Base-by-base conservation (phyloP, 92 coral and sea anemone genomes). In the Heteractis magnifica region DNA sequence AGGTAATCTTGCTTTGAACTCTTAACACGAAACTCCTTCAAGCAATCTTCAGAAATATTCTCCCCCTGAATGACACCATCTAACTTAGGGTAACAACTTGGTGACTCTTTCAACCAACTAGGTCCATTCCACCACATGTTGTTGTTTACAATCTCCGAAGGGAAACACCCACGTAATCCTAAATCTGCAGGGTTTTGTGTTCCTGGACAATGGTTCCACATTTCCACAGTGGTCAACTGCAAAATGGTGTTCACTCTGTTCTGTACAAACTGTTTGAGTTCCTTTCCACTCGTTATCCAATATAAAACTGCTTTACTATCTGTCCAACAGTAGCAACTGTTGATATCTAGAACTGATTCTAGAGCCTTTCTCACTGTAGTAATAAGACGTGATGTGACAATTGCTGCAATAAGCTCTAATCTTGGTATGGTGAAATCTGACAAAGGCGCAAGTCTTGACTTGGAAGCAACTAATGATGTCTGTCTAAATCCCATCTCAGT, bases 221-320 rank as follows among this genome's bases (percentile, higher is more conserved):
- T 70, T 14, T 65, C 62, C 23, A 21, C 79, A 41, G 81, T 59
- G 10, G 80, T 89, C 49, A 73, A 55, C 79, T 74, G 65, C 53
- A 44, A 82, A 77, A 87, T 90, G 34, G 87, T 84, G 8, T 84
- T 78, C 53, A 90, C 80, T 74, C 92, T 86, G 87, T 89, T 89
- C 70, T 90, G 93, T 19, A 87, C 88, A 52, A 89, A 86, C 49
- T 83, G 81, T 50, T 79, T 73, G 84, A 62, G 86, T 14, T 86
- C 90, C 74, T 52, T 79, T 10, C 51, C 80, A 6, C 58, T 15
- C 62, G 44, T 64, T 72, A 90, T 87, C 91, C 93, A 84, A 71
- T 83, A 71, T 15, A 90, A 78, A 20, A 83, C 87, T 73, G 85
- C 90, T 82, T 56, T 89, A 87, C 9, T n/a, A n/a, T n/a, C n/a